phyloP scores from a whole-genome alignment of 1,140 invertebrate species.

The Aporrectodea caliginosa region DNA sequence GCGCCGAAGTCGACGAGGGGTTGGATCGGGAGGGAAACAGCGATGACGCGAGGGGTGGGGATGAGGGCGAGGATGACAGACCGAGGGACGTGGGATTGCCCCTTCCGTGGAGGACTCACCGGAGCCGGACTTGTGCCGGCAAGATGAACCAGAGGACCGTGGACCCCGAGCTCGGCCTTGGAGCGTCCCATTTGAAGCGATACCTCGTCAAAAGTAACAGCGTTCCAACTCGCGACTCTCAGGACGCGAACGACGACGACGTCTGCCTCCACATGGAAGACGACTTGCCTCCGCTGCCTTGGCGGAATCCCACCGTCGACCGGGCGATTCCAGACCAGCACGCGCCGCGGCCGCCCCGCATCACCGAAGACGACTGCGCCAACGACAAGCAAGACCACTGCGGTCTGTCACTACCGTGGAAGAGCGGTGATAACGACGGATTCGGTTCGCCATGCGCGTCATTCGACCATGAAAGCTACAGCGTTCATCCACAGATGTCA shows the following conservation, averaged over 20 bases:
- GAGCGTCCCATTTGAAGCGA: neutral
- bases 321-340: slow-evolving; percentile 11
- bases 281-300: neutral
- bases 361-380: neutral
- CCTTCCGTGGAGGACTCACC: neutral
- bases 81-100: neutral
- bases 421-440: neutral
- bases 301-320: neutral
- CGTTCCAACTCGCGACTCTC: neutral
- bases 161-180: neutral
- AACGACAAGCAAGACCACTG: neutral
- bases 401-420: neutral
- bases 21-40: neutral
- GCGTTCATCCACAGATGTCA: slow-evolving; percentile 7
- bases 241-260: neutral
- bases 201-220: neutral
- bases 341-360: neutral
- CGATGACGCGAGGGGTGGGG: too few relatives aligned
- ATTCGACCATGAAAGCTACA: slow-evolving; percentile 1
- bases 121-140: neutral
- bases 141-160: neutral
- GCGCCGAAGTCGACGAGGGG: neutral
- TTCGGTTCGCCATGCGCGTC: slow-evolving; percentile 1
- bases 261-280: neutral
- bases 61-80: neutral